Base-by-base conservation (phyloP, 2,888 invertebrate species). In the Strigamia crassipes region DNA sequence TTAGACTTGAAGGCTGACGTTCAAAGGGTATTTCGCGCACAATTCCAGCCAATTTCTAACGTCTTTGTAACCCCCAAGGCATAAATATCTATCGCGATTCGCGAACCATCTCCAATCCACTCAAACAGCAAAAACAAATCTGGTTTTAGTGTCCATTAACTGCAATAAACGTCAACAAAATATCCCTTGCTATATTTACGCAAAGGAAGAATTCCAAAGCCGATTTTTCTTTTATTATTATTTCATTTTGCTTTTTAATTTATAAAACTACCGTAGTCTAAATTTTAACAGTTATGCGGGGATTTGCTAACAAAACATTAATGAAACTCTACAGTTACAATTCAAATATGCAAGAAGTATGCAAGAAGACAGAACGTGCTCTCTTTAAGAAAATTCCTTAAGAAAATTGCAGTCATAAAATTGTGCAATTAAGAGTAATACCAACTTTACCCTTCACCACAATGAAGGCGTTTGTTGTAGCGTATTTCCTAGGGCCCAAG, bases 311-410 rank as follows among this genome's bases (percentile, higher is more conserved):
- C 46, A 15, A 61, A 61, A 21, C 6, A 0, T 12, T 61, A 61
- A 61, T 61, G 21, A 61, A 61, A 61, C 18, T 12, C 21, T 23
- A 21, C 2, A 18, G 27, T 27, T 31, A 73, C 27, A 73, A 73
- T 73, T 73, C 73, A 73, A 73, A 23, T 31, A 73, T 23, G 13
- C 73, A 73, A 31, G n/a, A 73, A 23, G 13, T 15, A 27, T 27
- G 23, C 27, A 18, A 1, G 5, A 18, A 66, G 18, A 21, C 18
- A 66, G 21, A 66, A 66, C n/a, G 6, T 8, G 23, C 23, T 18
- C 8, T 66, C 61, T 66, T 66, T 66, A 66, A 73, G 73, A 73
- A 38, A 73, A 73, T 73, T 73, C 73, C 73, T 73, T 27, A 73
- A 8, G 73, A 73, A 27, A 73, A 73, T 73, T 9, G 31, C 73